Evolutionary conservation across 2,797 vertebrate species (phyloP), one percentile per base, ranked within the genome.

Genomic region (Aphelocoma californica): DNA sequence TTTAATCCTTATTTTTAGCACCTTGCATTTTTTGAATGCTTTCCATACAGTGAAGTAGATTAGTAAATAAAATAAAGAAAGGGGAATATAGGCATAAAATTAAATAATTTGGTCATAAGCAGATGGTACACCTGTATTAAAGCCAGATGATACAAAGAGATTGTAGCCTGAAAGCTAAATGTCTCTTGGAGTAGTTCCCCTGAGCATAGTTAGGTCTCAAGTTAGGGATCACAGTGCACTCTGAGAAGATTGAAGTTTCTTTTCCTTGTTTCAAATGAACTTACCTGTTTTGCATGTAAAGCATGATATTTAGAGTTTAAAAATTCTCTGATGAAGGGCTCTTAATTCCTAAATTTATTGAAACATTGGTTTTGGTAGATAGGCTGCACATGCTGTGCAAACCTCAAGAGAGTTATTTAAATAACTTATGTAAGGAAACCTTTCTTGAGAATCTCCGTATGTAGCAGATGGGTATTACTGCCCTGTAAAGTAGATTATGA

Each of bases 1-100:
- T 80, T 88, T 93, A 84, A 88, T 90, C 61, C 57, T 69, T 79
- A 48, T 51, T 90, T 88, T 92, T 79, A 93, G 54, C 66, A 86
- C 58, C 51, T 75, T 82, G 42, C 11, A 48, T 78, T 95, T 91
- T 84, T 51, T 1, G 7, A 81, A 44, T 47, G 38, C 44, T 66
- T 84, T 80, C 32, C 88, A 73, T 45, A 70, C 19, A 11, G 9
- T 75, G 42, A 88, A 94, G 69, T 24, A 81, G 50, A 50, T 83
- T 44, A 81, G 54, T 88, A 86, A 91, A 75, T 60, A 79, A 70
- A 94, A 93, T 87, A 82, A 83, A 92, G 66, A 57, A 4, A 32
- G n/a, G 42, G 18, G 45, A 86, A 61, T 40, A 23, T 40, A 84
- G 60, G 64, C 44, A 75, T 81, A 73, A 84, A 91, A 93, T 50